Base-by-base conservation (phyloP, 1,140 invertebrate genomes). In the Ganaspis sp. region DNA sequence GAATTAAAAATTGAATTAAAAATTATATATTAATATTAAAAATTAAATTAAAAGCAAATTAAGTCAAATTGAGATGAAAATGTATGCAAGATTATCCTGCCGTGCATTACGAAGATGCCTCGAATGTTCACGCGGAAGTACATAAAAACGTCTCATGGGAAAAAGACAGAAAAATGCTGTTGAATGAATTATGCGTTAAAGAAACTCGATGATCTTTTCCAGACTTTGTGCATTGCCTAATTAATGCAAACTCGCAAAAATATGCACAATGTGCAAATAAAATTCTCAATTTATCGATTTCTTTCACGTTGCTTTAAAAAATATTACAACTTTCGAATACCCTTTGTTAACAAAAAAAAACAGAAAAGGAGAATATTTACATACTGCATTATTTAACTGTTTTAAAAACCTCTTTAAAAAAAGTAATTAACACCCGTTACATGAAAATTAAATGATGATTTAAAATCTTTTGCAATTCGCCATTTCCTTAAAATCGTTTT, bases 91-190 rank as follows among this genome's bases (percentile, higher is more conserved):
- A 64, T n/a, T 15, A 64, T 34, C 2, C 29, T 34, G 2, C 12
- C 23, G 9, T 8, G 26, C n/a, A 34, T 64, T 34, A 64, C 58
- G 58, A 64, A 64, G 15, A 64, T 64, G 6, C 26, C 12, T 29
- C 21, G 58, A 29, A n/a, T 64, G 9, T 64, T 64, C 58, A 64
- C 58, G 58, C 58, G 58, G 58, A 64, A 64, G 58, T 64, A n/a
- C n/a, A n/a, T n/a, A 64, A 29, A 64, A 15, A 49, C 15, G 19
- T 64, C 58, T n/a, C 58, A 64, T 15, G 26, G 58, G 58, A 34
- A 64, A 29, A 64, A 64, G 26, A 29, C 23, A 64, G 58, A 64
- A 64, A 64, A 64, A 64, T 64, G 0, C 23, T 29, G 9, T n/a
- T 12, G 26, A 64, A 64, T 34, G 26, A 64, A 64, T 64, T 64